Conservation (phyloP, 2,797 vertebrate genomes). For the Syndactyla subalaris region DNA sequence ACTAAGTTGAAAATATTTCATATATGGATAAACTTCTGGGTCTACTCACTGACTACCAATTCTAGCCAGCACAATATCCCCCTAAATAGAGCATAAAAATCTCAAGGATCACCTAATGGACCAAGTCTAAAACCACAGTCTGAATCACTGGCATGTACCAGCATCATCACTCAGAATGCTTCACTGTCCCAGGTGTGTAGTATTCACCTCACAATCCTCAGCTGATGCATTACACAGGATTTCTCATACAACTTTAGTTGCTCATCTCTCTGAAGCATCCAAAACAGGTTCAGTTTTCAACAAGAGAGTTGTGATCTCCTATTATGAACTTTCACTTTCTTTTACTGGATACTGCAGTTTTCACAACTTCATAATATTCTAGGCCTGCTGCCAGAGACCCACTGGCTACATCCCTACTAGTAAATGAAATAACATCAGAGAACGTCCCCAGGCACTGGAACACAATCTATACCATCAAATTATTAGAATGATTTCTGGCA, state of each 20-base stretch:
- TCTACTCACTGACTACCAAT: neutral
- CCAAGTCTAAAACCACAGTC: neutral
- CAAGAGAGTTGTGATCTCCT: neutral
- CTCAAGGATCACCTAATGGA: neutral
- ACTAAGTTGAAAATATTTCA: neutral
- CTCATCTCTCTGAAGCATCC: neutral
- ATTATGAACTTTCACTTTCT: constrained; percentile 16
- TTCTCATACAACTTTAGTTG: neutral
- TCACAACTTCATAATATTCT: constrained; percentile 11
- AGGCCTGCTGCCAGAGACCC: constrained; percentile 46
- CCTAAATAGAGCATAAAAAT: neutral
- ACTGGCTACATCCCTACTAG: constrained; percentile 5
- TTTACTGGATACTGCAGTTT: constrained; percentile 27
- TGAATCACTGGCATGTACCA: neutral
- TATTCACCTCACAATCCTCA: neutral
- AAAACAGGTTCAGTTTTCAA: neutral
- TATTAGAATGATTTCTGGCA: constrained; percentile 6
- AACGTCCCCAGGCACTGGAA: neutral
- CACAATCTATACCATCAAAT: neutral
- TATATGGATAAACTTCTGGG: neutral
- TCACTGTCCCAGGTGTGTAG: neutral
- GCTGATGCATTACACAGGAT: neutral
- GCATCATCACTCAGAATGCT: neutral
- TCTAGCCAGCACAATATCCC: neutral
- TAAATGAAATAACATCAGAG: constrained; percentile 43